These are phyloP conservation scores for Leptocoma aspasia DNA, from an alignment of 2,113 vertebrate species.

Conservation along the genomic window DNA sequence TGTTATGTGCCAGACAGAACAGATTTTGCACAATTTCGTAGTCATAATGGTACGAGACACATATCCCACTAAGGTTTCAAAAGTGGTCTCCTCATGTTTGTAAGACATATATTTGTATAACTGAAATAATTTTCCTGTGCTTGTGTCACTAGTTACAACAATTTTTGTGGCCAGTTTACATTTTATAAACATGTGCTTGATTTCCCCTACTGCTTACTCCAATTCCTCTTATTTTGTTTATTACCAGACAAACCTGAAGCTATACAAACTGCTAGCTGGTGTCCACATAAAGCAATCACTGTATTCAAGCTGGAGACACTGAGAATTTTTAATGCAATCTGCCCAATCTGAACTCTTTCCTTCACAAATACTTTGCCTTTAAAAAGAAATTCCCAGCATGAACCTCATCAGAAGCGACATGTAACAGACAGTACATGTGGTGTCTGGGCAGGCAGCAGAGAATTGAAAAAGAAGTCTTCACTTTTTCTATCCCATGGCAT, in stretches of 20 bases:
- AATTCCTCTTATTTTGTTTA: neutral
- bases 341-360: constrained; percentile 65
- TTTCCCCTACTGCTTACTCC: neutral
- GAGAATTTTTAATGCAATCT: constrained; percentile 62
- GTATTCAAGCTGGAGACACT: constrained; percentile 11
- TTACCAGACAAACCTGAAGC: constrained; percentile 19
- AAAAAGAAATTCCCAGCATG: constrained; percentile 76
- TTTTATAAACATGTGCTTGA: neutral
- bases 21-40: neutral
- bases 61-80: neutral
- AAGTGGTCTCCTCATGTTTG: neutral
- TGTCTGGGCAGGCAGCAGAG: constrained; percentile 67
- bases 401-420: constrained; percentile 73
- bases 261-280: constrained; percentile 36
- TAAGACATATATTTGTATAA: neutral
- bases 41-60: neutral
- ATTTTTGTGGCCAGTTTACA: neutral
- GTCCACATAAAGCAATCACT: constrained; percentile 39
- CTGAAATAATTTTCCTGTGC: neutral
- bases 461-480: constrained; percentile 68
- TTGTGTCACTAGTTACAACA: neutral
- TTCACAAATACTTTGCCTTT: constrained; percentile 73
- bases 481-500: constrained; percentile 70
- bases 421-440: constrained; percentile 80
- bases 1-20: neutral